phyloP scores from a whole-genome alignment of 2,888 invertebrate species.

The Artemia sinica region DNA sequence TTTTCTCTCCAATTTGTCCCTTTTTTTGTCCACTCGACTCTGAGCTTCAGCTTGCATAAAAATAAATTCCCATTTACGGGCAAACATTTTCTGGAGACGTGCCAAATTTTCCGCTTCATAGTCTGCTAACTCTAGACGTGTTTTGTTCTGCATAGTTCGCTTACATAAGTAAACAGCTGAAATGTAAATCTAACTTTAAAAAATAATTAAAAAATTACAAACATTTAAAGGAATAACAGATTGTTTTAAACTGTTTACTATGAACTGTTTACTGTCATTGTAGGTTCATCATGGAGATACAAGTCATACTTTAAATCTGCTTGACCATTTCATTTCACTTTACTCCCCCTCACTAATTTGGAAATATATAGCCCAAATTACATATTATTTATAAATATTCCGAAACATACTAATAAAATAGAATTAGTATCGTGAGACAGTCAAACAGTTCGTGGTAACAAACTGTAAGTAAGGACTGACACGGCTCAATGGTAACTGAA shows the following conservation, averaged over 20 bases:
- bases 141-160: slow-evolving; percentile 99
- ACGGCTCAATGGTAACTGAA: too few species aligned
- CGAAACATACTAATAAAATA: too few species aligned
- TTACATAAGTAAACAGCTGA: slow-evolving; percentile 96
- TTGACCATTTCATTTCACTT: too few species aligned
- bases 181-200: slow-evolving; percentile 23
- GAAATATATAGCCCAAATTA: too few species aligned
- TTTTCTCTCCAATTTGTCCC: slow-evolving; percentile 92
- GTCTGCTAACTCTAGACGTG: slow-evolving; percentile 86
- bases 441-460: too few species aligned
- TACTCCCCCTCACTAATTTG: too few species aligned
- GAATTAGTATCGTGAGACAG: too few species aligned
- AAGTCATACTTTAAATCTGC: too few species aligned
- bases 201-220: neutral
- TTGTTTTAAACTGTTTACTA: neutral
- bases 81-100: slow-evolving; percentile 94
- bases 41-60: slow-evolving; percentile 95
- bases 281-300: too few species aligned
- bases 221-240: neutral
- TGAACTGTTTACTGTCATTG: neutral
- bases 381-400: too few species aligned
- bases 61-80: slow-evolving; percentile 98
- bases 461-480: too few species aligned
- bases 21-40: slow-evolving; percentile 91
- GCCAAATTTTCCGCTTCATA: slow-evolving; percentile 97